Evolutionary conservation across 2,797 vertebrate species (phyloP), one percentile per base, ranked within the genome.

Genomic region (Todus mexicanus): DNA sequence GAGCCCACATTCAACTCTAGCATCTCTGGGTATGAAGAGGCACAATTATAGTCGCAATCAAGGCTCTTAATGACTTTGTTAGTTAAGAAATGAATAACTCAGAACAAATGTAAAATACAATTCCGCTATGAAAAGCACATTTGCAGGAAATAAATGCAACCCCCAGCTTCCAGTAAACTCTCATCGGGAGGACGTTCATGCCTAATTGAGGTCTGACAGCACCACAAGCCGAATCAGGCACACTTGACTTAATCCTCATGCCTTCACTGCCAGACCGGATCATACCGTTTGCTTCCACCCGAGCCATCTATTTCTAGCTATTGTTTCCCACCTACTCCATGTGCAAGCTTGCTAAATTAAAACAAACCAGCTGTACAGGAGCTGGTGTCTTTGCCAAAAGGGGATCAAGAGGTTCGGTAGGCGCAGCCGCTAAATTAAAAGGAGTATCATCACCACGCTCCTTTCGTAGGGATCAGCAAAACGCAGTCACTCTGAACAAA

Each of bases 311-410:
- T 93, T 89, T 87, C 88, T 63, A 78, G 93, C 81, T 77, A 90
- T 93, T 94, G 90, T 93, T 93, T 89, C 50, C 84, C 81, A 91
- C 70, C 69, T 83, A 89, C 59, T 83, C 84, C 35, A 94, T 72
- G 83, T 75, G 81, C 88, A 89, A 92, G 86, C 88, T 94, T 92
- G 86, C 94, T 85, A 76, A 93, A 90, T 59, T 90, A 80, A 74
- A 92, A 69, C 75, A 79, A 87, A 71, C 40, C 81, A 90, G 81
- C 90, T 69, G 78, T 25, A 85, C 65, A 51, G 75, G 57, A 82
- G 37, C 40, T 8, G 23, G 25, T 4, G 5, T 37, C 90, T 60
- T 76, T 75, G 87, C 81, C 93, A 94, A 87, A 89, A 81, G 0
- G 3, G 84, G 78, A 94, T 74, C 57, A 77, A 82, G 72, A 71